Percentiles rank a stretch among this genome's conserved stretches.
phyloP scores from a whole-genome alignment of 2,797 vertebrate genomes.

The Gymnoscopelus microlampas region DNA sequence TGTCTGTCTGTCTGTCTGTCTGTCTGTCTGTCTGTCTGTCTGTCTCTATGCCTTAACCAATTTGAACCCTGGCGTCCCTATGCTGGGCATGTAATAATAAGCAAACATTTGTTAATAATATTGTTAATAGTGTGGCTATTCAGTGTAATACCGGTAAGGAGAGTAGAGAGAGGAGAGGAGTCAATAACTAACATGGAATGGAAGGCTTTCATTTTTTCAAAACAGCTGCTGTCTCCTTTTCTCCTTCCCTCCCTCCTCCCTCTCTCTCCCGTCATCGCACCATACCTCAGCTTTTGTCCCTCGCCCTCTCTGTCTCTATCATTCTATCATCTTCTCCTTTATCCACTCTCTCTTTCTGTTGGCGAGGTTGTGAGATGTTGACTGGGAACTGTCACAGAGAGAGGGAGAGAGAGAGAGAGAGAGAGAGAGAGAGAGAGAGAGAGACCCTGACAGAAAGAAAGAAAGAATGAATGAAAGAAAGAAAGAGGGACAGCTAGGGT shows the following conservation, averaged over 20 bases:
- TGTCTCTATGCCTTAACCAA: neutral
- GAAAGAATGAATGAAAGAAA: neutral
- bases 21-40: neutral
- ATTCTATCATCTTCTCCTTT: neutral
- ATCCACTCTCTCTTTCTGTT: neutral
- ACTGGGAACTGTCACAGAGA: neutral
- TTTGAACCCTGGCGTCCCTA: too few relatives aligned
- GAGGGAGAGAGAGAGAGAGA: neutral
- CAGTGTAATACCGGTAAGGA: constrained; percentile 64
- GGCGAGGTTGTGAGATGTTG: constrained; percentile 12
- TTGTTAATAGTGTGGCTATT: too few relatives aligned
- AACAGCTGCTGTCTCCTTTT: constrained; percentile 19
- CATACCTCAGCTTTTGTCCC: constrained; percentile 2
- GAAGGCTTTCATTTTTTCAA: constrained; percentile 70
- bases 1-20: neutral
- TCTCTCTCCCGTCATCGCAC: constrained; percentile 15
- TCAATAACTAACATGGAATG: constrained; percentile 84
- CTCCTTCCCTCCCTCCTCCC: constrained; percentile 61
- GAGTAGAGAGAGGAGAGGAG: constrained; percentile 80
- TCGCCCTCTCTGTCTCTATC: constrained; percentile 75
- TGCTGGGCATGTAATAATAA: too few relatives aligned
- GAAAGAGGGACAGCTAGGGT: neutral
- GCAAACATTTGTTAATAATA: too few relatives aligned
- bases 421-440: neutral
- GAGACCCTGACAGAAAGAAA: neutral